Base-by-base conservation (phyloP, 2,888 invertebrate genomes). In the Yponomeuta sedellus region DNA sequence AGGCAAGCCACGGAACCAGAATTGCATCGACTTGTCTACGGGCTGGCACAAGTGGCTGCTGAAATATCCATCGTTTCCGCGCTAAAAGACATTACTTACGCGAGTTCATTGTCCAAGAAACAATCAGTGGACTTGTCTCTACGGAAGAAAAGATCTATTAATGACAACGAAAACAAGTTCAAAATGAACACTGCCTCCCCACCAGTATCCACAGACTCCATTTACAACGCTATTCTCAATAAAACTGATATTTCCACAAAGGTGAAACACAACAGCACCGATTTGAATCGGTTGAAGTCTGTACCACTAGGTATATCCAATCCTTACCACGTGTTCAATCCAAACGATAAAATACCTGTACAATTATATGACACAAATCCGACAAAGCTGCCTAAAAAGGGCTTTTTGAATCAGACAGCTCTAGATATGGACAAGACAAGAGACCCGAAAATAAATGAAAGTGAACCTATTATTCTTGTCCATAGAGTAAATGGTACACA, bases 31-130 rank as follows among this genome's bases (percentile, higher is more conserved):
- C 73, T 91, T 56, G 89, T 91, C 8, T 91, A 89, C 70, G 91
- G 91, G 8, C 75, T 91, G 70, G 83, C 86, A n/a, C 90, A 89
- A 80, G 88, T 91, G 69, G 85, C 91, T 61, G 88, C 91, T 61
- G 91, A 91, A 75, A 80, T 88, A 11, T 88, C 91, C 0, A 90
- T 91, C 68, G 83, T 91, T 3, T 85, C 91, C 28, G 89, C 90
- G 25, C 74, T 91, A 66, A 90, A 89, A 74, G 91, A 91, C 70
- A 86, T 83, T 8, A 91, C 90, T 10, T 91, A 89, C 69, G 80
- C 90, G 12, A 73, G 82, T 62, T 83, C 88, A 2, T 72, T 91
- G 61, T 89, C 89, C 40, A 91, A 87, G 70, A 90, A 87, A 69
- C 90, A 90, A 71, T 88, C 88, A 3, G 80, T 88, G 57, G 91